Base-by-base conservation (phyloP, 2,888 invertebrate species). In the Aphodius granarius region DNA sequence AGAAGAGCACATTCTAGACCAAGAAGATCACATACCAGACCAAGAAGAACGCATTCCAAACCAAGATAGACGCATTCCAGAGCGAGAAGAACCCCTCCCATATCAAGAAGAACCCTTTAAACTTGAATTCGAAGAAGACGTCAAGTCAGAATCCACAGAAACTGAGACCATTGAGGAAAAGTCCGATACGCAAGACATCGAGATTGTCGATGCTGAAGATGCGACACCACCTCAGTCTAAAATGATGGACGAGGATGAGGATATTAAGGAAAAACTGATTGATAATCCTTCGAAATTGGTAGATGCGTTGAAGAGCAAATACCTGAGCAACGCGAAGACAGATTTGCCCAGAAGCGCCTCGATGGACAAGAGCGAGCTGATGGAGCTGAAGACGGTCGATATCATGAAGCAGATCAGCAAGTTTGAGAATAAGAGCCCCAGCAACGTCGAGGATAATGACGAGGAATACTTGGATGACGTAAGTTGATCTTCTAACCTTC, bases 321-420 rank as follows among this genome's bases (percentile, higher is more conserved):
- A 85, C 74, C 79, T 82, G 74, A 84, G 81, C 77, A 82, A 78
- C 5, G 81, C 79, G 16, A 80, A 78, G 5, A 81, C 79, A 0
- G 84, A 84, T 6, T 79, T 80, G 15, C 78, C 78, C 0, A 81
- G 80, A 16, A 68, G 68, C 1, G 73, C 76, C 5, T 73, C 76
- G 21, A 74, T 76, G 16, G 80, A 80, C 63, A 78, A 79, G 70
- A 75, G 64, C 63, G 84, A 83, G 66, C 79, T 80, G 9, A 80
- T 77, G 16, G 83, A 84, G 63, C 75, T 84, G 73, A 85, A 83
- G 76, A 83, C 83, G 18, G 79, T 85, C 18, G 84, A 85, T 78
- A 84, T 86, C 73, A 84, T 86, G 82, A 84, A 85, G 77, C 86
- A 87, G 76, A 86, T 87, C 71, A 84, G 81, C 78, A 86, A 84